A percentile compares a stretch with the other conserved stretches of the same genome.
These are phyloP conservation scores for Alfaro cultratus DNA, from an alignment of 2,797 vertebrate species.

Conservation along the genomic window DNA sequence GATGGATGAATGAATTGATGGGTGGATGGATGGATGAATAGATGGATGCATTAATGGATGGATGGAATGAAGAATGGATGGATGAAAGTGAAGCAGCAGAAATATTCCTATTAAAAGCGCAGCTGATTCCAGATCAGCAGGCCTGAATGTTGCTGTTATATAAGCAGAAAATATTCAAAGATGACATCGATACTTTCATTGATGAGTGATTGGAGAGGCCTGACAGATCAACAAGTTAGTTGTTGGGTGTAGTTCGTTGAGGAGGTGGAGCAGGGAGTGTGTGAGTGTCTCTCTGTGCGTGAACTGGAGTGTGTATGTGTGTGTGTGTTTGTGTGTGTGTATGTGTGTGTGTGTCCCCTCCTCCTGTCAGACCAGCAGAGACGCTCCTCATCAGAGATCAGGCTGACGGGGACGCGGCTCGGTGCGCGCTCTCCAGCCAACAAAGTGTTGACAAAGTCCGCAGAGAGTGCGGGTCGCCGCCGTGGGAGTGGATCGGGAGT, in stretches of 20 bases:
- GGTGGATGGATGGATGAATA: not conserved
- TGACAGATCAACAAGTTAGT: constrained; percentile 26
- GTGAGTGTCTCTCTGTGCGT: not conserved
- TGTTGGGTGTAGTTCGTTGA: constrained; percentile 1
- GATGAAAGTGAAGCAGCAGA: not conserved
- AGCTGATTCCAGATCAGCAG: not conserved
- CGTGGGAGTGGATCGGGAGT: not conserved
- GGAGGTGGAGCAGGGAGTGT: constrained; percentile 6
- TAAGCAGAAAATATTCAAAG: not conserved
- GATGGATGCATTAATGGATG: not conserved
- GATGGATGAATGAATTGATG: not conserved
- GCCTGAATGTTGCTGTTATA: not conserved
- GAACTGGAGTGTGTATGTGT: not conserved
- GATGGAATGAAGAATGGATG: not conserved
- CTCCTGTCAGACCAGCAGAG: constrained; percentile 75
- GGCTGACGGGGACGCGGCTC: constrained; percentile 69
- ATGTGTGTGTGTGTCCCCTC: constrained; percentile 53
- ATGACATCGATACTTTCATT: not conserved
- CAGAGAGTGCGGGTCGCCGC: not conserved
- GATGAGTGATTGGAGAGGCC: constrained; percentile 13
- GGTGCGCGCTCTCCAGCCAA: constrained; percentile 47
- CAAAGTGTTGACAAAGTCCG: constrained; percentile 27
- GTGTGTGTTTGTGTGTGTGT: constrained; percentile 6
- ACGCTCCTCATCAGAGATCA: constrained; percentile 69
- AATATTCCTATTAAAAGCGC: not conserved